phyloP scores from a whole-genome alignment of 2,113 vertebrate genomes.

The Platichthys stellatus region DNA sequence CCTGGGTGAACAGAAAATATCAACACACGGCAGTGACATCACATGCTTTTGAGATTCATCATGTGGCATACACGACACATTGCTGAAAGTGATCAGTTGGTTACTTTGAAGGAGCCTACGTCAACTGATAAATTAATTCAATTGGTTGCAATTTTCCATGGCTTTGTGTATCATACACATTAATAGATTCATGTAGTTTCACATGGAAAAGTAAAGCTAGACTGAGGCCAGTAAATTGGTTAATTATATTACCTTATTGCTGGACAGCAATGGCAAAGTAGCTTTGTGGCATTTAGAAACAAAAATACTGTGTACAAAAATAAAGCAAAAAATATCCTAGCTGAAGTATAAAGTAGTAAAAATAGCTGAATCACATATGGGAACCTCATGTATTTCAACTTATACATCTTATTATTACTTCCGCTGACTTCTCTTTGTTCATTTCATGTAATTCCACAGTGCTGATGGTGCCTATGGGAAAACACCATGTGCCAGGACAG shows the following conservation, averaged over 20 bases:
- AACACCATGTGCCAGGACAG: background rate
- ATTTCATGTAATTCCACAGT: background rate
- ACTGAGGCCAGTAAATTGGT: background rate
- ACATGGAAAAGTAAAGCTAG: background rate
- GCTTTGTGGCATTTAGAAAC: background rate
- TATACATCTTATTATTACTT: background rate
- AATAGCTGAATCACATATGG: slow-evolving; percentile 9
- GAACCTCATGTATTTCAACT: slow-evolving; percentile 10
- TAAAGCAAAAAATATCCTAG: too few species aligned
- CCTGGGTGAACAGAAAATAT: background rate
- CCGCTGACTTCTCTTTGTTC: background rate
- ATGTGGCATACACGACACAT: background rate
- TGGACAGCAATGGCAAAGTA: background rate
- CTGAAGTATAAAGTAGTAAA: background rate
- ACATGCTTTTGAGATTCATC: background rate
- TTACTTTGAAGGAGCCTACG: background rate
- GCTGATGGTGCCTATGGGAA: slow-evolving; percentile 19
- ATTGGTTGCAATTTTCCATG: background rate
- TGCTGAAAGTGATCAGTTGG: background rate
- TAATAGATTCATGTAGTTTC: background rate
- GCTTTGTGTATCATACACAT: background rate
- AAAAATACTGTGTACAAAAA: too few species aligned
- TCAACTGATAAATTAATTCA: background rate
- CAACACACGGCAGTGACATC: background rate
- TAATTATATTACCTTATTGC: background rate